These are phyloP conservation scores for Fulmarus glacialis DNA, from an alignment of 2,113 vertebrate species.

Conservation along the genomic window DNA sequence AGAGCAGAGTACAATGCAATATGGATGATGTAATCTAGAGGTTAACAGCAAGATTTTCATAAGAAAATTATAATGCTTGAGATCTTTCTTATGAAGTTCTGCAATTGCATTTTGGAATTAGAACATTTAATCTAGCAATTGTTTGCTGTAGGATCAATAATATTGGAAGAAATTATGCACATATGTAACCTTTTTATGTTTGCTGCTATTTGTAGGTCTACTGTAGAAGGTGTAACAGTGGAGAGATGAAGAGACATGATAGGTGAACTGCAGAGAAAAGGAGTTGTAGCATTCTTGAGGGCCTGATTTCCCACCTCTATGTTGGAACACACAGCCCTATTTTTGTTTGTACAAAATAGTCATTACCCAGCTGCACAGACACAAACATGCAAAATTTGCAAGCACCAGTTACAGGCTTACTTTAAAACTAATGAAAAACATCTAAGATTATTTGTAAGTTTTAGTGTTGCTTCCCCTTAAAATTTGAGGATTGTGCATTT, in stretches of 20 bases:
- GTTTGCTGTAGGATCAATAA: background rate
- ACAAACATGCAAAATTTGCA: background rate
- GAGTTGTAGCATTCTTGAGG: background rate
- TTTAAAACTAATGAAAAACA: background rate
- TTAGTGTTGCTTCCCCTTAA: background rate
- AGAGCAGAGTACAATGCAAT: background rate
- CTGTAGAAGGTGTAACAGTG: background rate
- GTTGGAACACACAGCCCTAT: background rate
- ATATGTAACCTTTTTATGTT: background rate
- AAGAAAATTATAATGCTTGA: background rate
- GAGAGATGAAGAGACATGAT: background rate
- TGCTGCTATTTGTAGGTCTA: background rate
- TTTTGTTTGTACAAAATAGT: background rate
- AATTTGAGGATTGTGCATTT: background rate
- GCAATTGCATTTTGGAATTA: background rate
- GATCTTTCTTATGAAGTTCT: background rate
- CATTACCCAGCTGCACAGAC: background rate
- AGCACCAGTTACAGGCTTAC: background rate
- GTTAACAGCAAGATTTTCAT: background rate
- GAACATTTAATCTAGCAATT: background rate
- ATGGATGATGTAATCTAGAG: background rate
- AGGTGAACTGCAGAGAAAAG: background rate
- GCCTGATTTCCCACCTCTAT: background rate
- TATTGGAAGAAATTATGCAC: background rate
- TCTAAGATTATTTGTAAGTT: background rate